A percentile compares a stretch with the other conserved stretches of the same genome.
phyloP scores from a whole-genome alignment of 2,888 invertebrate species.

The Trachelus stipa region DNA sequence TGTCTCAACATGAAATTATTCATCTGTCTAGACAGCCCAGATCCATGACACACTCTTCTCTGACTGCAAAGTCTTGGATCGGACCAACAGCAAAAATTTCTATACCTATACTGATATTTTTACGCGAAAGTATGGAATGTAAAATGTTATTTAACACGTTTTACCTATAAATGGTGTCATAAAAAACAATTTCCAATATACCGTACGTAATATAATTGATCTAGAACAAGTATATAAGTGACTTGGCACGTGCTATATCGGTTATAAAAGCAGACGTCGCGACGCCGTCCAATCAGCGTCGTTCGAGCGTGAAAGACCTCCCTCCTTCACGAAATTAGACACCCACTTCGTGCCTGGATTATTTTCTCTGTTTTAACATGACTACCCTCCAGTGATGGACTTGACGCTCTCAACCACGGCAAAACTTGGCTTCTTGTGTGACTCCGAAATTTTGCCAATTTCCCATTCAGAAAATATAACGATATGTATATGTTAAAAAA shows the following conservation, averaged over 20 bases:
- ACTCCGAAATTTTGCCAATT: neutral
- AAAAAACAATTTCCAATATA: neutral
- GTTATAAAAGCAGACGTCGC: constrained; percentile 31
- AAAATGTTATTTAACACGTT: neutral
- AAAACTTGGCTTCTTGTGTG: neutral
- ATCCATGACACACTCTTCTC: too few relatives aligned
- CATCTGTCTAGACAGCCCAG: too few relatives aligned
- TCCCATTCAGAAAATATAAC: neutral
- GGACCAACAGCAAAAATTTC: too few relatives aligned
- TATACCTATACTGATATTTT: too few relatives aligned
- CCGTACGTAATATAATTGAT: neutral
- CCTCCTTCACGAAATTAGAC: constrained; percentile 41
- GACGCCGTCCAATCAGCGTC: constrained; percentile 37
- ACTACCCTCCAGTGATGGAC: neutral
- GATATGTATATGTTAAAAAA: neutral
- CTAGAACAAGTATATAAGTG: neutral
- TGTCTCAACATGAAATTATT: too few relatives aligned
- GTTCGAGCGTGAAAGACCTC: constrained; percentile 41
- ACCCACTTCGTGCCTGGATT: constrained; percentile 29
- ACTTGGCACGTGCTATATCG: neutral
- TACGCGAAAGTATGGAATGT: too few relatives aligned
- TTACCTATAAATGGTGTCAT: neutral
- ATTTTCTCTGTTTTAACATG: neutral
- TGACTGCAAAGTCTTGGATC: too few relatives aligned
- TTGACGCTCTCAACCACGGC: neutral